Conservation (phyloP, 1,140 invertebrate genomes). For the Plutomurus gul region DNA sequence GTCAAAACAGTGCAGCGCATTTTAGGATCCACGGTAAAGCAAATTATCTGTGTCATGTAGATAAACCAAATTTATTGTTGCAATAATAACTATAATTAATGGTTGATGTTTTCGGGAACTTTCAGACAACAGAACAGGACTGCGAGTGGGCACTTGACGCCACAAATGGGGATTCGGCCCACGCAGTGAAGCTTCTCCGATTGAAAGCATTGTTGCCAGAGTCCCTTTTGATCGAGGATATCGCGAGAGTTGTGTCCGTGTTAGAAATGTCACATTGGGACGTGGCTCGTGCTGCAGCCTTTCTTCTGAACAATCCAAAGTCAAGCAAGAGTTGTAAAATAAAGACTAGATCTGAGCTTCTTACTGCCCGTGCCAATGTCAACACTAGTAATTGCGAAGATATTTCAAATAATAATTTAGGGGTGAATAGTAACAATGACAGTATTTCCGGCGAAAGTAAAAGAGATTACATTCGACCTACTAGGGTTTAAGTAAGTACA, state of each 20-base stretch:
- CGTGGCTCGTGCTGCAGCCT: slow-evolving; percentile 38
- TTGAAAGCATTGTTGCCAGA: slow-evolving; percentile 48
- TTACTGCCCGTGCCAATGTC: background rate
- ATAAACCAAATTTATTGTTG: too few species aligned
- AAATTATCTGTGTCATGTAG: background rate
- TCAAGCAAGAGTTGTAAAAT: background rate
- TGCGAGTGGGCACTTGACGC: slow-evolving; percentile 46
- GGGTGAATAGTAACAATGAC: background rate
- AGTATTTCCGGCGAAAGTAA: background rate
- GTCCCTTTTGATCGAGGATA: slow-evolving; percentile 30
- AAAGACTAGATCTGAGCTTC: background rate
- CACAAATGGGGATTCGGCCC: slow-evolving; percentile 42
- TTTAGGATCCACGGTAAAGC: slow-evolving; percentile 47
- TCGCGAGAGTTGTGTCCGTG: slow-evolving; percentile 35
- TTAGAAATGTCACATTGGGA: slow-evolving; percentile 53
- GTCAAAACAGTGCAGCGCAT: slow-evolving; percentile 51
- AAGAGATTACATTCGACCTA: slow-evolving; percentile 19
- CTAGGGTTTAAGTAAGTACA: background rate
- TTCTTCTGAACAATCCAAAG: slow-evolving; percentile 41
- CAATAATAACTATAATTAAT: background rate
- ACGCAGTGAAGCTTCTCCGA: slow-evolving; percentile 48
- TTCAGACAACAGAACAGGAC: slow-evolving; percentile 40
- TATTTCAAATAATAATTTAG: slow-evolving; percentile 5
- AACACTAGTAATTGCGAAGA: background rate
- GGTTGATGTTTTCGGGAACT: background rate